Conservation (phyloP, 2,888 invertebrate genomes). For the Baronia brevicornis region DNA sequence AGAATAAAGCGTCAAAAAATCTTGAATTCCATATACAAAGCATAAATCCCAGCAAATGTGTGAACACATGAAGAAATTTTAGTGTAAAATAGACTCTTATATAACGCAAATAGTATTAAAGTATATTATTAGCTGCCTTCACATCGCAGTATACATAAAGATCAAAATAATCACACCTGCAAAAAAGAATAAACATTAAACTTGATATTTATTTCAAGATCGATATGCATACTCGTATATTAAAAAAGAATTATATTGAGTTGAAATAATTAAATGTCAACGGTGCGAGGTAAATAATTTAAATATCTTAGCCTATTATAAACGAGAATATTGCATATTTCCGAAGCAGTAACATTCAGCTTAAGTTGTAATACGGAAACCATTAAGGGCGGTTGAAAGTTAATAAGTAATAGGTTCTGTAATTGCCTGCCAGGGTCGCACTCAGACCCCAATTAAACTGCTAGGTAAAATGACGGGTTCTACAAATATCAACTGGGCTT, state of each 20-base stretch:
- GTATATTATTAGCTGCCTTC: too few species aligned
- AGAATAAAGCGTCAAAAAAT: too few species aligned
- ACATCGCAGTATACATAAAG: too few species aligned
- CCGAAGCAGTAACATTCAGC: slow-evolving; percentile 34
- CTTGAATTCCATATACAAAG: too few species aligned
- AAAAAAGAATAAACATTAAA: not conserved
- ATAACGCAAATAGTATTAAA: too few species aligned
- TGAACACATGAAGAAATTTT: too few species aligned
- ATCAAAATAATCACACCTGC: too few species aligned
- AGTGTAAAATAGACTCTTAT: too few species aligned
- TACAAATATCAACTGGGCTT: slow-evolving; percentile 16
- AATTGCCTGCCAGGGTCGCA: slow-evolving; percentile 47
- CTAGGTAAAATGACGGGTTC: slow-evolving; percentile 16
- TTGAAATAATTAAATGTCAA: slow-evolving; percentile 7
- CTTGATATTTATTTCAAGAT: not conserved
- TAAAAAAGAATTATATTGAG: slow-evolving; percentile 1
- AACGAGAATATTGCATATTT: slow-evolving; percentile 26
- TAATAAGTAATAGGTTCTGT: slow-evolving; percentile 52
- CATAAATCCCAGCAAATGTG: too few species aligned
- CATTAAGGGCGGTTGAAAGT: slow-evolving; percentile 56
- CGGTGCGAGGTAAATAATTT: slow-evolving; percentile 10
- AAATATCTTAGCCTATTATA: slow-evolving; percentile 9
- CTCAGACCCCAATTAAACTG: slow-evolving; percentile 20
- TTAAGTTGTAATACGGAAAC: slow-evolving; percentile 49
- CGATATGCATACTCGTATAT: not conserved